These are phyloP conservation scores for Acromyrmex charruanus DNA, from an alignment of 1,140 invertebrate genomes.

Conservation along the genomic window DNA sequence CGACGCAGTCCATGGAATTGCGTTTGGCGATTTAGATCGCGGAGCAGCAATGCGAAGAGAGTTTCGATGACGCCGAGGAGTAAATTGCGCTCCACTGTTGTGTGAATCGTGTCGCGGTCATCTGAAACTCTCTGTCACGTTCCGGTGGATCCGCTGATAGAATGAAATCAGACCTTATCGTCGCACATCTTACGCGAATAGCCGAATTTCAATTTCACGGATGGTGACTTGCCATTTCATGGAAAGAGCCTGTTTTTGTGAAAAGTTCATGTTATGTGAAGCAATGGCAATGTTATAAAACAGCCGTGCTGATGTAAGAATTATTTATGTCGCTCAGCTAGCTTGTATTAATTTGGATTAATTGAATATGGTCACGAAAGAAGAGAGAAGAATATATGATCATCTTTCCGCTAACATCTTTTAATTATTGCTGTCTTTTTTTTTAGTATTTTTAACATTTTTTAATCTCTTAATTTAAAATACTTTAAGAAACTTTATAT, in stretches of 20 bases:
- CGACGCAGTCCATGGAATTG: conserved; percentile 79
- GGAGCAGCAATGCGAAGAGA: conserved; percentile 9
- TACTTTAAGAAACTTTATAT: neutral
- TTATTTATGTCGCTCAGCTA: conserved; percentile 22
- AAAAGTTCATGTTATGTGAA: neutral
- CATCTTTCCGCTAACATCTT: neutral
- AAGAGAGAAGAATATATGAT: neutral
- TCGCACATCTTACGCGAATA: conserved; percentile 19
- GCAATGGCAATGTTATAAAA: neutral
- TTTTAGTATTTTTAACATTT: neutral
- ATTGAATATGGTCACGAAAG: conserved; percentile 19
- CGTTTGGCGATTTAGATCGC: conserved; percentile 75
- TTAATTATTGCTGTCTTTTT: neutral
- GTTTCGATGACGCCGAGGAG: neutral
- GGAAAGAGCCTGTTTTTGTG: neutral
- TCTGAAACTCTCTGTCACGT: conserved; percentile 16
- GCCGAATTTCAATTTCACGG: conserved; percentile 61
- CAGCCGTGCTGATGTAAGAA: neutral
- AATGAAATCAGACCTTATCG: conserved; percentile 11
- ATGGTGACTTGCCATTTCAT: neutral
- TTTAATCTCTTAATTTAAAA: neutral
- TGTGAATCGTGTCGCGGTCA: neutral
- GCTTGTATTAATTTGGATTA: neutral
- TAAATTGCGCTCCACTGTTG: neutral
- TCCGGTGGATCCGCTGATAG: conserved; percentile 28